Conservation (phyloP, 2,113 vertebrate species). For the Cryptomyrus ogoouensis region DNA sequence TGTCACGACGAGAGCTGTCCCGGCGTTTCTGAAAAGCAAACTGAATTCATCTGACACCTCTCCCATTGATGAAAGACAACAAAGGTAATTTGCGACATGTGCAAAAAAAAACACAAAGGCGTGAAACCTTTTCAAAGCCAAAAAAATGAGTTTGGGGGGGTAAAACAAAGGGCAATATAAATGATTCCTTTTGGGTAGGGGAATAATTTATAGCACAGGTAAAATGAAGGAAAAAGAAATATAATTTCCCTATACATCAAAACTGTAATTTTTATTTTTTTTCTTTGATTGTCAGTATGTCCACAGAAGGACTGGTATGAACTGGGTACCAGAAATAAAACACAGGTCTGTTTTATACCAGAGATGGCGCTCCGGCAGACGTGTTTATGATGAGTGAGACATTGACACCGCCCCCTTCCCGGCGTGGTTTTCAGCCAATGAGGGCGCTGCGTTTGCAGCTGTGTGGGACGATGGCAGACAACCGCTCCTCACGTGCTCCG, state of each 20-base stretch:
- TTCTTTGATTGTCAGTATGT: background rate
- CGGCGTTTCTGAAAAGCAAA: constrained; percentile 24
- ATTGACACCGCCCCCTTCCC: background rate
- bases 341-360: background rate
- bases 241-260: background rate
- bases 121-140: background rate
- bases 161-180: background rate
- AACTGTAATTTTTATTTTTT: background rate
- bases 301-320: background rate
- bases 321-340: background rate
- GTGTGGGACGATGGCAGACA: background rate
- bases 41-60: constrained; percentile 35
- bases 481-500: background rate
- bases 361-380: background rate
- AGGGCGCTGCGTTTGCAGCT: background rate
- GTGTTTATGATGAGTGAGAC: background rate
- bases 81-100: constrained; percentile 34
- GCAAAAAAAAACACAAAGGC: constrained; percentile 14
- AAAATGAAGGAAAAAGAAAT: background rate
- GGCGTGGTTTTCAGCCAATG: background rate
- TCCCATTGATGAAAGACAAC: constrained; percentile 35
- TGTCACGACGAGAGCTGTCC: constrained; percentile 41
- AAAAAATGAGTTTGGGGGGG: too few species aligned
- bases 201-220: background rate
- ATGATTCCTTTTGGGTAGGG: background rate